A percentile compares a stretch with the other conserved stretches of the same genome.
phyloP scores from a whole-genome alignment of 2,113 vertebrate genomes.

The Neolamprologus variostigma region DNA sequence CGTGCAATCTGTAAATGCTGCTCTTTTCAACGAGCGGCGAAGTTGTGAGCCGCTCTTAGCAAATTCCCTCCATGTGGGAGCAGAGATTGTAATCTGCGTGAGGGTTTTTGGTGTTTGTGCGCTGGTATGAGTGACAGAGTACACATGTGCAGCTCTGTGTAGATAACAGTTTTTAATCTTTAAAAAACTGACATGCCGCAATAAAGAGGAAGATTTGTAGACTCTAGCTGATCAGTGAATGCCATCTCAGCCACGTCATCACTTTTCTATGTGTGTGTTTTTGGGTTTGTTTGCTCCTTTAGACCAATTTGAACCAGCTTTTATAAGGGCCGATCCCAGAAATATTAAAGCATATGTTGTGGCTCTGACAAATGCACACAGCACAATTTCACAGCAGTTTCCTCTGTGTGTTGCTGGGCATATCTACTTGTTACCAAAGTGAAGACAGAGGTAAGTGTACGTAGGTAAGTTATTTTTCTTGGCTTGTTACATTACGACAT shows the following conservation, averaged over 20 bases:
- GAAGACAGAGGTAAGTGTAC: neutral
- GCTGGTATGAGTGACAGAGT: neutral
- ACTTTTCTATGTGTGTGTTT: neutral
- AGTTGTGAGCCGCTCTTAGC: conserved; percentile 2
- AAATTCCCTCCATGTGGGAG: neutral
- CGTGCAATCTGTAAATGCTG: neutral
- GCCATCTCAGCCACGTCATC: neutral
- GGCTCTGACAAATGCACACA: neutral
- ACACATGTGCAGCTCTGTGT: neutral
- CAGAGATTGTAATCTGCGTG: conserved; percentile 13
- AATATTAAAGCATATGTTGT: neutral
- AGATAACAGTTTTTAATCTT: neutral
- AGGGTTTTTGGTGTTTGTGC: neutral
- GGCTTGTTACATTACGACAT: neutral
- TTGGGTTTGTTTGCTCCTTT: neutral
- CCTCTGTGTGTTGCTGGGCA: neutral
- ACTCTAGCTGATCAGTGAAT: neutral
- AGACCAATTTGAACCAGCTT: neutral
- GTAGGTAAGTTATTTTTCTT: neutral
- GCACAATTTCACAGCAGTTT: neutral
- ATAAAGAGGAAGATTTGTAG: neutral
- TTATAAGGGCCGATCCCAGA: too few relatives aligned
- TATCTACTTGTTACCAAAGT: neutral
- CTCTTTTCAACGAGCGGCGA: neutral
- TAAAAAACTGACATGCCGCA: neutral